These are phyloP conservation scores for Zaprionus davidi DNA, from an alignment of 1,140 invertebrate genomes.

Conservation along the genomic window DNA sequence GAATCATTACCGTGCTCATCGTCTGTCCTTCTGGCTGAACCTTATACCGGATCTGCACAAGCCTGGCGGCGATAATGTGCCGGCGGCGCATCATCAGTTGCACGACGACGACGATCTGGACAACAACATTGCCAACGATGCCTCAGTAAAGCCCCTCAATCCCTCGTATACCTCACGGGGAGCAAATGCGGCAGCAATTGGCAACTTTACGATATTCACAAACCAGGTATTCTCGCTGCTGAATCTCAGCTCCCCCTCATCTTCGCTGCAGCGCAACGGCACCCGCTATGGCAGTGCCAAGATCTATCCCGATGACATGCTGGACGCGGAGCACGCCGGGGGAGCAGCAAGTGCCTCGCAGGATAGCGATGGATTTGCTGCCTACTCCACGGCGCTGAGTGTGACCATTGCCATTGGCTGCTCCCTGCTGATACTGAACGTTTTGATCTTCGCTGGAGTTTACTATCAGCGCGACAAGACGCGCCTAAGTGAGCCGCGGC, in stretches of 20 bases:
- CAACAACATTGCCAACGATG: constrained; percentile 85
- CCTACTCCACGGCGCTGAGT: constrained; percentile 94
- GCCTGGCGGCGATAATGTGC: constrained; percentile 93
- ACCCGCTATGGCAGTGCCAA: constrained; percentile 64
- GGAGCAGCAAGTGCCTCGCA: constrained; percentile 85
- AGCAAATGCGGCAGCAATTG: constrained; percentile 83
- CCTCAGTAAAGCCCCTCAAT: constrained; percentile 85
- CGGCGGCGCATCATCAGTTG: constrained; percentile 93
- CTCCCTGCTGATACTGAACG: constrained; percentile 94
- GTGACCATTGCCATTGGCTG: constrained; percentile 98
- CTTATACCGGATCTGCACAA: constrained; percentile 97
- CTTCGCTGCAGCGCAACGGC: constrained; percentile 74
- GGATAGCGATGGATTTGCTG: constrained; percentile 93
- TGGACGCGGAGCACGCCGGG: constrained; percentile 82
- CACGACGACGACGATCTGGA: constrained; percentile 88
- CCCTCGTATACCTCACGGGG: constrained; percentile 83
- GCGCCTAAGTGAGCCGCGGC: constrained; percentile 87
- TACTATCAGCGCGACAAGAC: constrained; percentile 96
- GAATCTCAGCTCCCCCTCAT: constrained; percentile 81
- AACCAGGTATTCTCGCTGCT: constrained; percentile 83
- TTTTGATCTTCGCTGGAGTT: constrained; percentile 96
- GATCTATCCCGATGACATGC: constrained; percentile 70
- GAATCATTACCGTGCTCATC: constrained; percentile 96
- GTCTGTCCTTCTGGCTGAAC: constrained; percentile 98
- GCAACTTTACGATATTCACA: constrained; percentile 82